phyloP scores from a whole-genome alignment of 2,113 vertebrate genomes.

The Onychostoma macrolepis region DNA sequence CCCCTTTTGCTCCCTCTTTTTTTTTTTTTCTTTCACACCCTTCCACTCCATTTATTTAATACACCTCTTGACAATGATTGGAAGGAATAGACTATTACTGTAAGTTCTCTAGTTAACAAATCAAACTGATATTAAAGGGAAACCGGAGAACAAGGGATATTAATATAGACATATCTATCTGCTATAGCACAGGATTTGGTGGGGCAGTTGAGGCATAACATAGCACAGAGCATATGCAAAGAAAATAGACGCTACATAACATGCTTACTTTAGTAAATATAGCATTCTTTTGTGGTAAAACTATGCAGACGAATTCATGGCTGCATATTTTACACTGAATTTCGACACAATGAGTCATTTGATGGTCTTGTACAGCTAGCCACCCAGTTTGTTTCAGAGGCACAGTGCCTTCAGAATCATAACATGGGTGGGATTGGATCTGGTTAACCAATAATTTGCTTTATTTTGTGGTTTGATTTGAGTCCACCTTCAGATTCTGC shows the following conservation, averaged over 20 bases:
- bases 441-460: neutral
- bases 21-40: constrained; percentile 22
- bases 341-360: neutral
- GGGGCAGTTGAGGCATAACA: constrained; percentile 36
- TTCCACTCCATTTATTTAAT: constrained; percentile 47
- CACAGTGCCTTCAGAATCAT: too few species aligned
- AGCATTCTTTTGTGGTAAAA: constrained; percentile 32
- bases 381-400: neutral
- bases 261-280: constrained; percentile 23
- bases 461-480: constrained; percentile 9
- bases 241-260: constrained; percentile 38
- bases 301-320: constrained; percentile 8
- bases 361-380: neutral
- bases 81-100: constrained; percentile 58
- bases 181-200: constrained; percentile 56
- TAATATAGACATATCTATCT: constrained; percentile 51
- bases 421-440: neutral
- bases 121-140: constrained; percentile 41
- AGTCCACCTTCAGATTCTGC: neutral
- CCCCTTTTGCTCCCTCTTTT: constrained; percentile 3
- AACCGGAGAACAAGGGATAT: constrained; percentile 38
- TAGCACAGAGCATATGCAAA: constrained; percentile 47
- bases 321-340: constrained; percentile 25
- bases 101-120: constrained; percentile 55
- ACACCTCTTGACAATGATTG: constrained; percentile 60